Conservation (phyloP, 2,888 invertebrate species). For the Sthenelais limicola region DNA sequence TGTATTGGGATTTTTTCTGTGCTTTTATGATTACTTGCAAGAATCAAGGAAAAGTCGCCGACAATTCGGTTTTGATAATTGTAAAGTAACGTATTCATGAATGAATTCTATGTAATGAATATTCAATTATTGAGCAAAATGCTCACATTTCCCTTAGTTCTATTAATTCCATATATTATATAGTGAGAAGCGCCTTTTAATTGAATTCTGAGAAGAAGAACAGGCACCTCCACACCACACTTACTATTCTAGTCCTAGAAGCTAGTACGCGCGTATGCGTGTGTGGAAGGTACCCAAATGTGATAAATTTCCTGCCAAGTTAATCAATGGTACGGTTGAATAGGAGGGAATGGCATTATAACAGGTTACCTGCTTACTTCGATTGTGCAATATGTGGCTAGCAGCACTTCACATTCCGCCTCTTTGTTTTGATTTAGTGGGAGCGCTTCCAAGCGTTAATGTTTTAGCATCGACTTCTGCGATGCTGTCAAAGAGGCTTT, state of each 20-base stretch:
- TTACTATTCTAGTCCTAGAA: constrained; percentile 19
- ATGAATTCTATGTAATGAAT: no score
- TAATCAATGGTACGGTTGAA: constrained; percentile 33
- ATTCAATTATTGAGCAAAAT: no score
- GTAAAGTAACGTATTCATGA: no score
- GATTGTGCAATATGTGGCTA: constrained; percentile 23
- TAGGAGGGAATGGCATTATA: constrained; percentile 25
- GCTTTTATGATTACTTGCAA: no score
- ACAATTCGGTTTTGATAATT: no score
- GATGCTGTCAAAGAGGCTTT: constrained; percentile 28
- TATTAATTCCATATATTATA: no score
- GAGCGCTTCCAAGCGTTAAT: constrained; percentile 34
- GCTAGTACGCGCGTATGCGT: constrained; percentile 18
- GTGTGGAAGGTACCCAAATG: constrained; percentile 14
- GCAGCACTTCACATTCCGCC: constrained; percentile 3
- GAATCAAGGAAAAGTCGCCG: no score
- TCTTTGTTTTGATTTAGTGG: constrained; percentile 37
- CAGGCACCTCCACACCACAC: no score
- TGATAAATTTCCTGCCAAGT: background rate
- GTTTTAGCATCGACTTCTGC: constrained; percentile 35
- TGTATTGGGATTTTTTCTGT: no score
- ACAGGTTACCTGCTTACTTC: constrained; percentile 27
- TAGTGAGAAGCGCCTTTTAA: no score
- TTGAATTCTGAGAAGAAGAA: no score
- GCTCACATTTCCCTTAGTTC: no score